These are phyloP conservation scores for Bombus picipes DNA, from an alignment of 1,140 invertebrate genomes.

Conservation along the genomic window DNA sequence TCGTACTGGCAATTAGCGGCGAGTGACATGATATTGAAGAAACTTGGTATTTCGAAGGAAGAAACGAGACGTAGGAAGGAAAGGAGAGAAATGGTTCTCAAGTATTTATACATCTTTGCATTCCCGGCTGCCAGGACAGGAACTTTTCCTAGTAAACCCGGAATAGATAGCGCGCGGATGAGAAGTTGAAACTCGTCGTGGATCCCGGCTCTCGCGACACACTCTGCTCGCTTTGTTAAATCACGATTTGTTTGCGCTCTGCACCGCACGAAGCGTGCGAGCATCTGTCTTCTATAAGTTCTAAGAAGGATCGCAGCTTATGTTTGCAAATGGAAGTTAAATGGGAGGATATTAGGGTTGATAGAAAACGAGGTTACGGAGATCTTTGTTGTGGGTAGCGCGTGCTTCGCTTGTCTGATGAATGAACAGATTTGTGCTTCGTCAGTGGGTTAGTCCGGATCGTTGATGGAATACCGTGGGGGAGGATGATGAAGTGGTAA, in stretches of 20 bases:
- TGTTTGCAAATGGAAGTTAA: background rate
- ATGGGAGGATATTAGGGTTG: background rate
- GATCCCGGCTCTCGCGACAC: background rate
- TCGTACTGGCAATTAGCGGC: constrained; percentile 69
- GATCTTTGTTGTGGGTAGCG: background rate
- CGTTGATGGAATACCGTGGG: background rate
- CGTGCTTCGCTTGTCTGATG: background rate
- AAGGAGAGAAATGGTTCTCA: constrained; percentile 34
- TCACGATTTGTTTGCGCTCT: constrained; percentile 30
- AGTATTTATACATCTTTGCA: constrained; percentile 68
- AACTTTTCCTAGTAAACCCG: constrained; percentile 75
- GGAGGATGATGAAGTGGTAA: background rate
- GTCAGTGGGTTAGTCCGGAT: background rate
- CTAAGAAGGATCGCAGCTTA: background rate
- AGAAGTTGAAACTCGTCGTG: constrained; percentile 21
- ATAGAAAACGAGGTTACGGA: background rate
- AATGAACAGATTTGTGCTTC: background rate
- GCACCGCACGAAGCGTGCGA: constrained; percentile 4
- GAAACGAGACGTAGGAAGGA: constrained; percentile 15
- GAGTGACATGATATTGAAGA: constrained; percentile 40
- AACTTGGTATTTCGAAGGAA: background rate
- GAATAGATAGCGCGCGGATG: constrained; percentile 67
- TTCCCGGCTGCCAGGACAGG: constrained; percentile 59
- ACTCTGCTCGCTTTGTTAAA: constrained; percentile 26
- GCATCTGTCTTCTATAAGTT: constrained; percentile 28